phyloP scores from a whole-genome alignment of 2,113 vertebrate species.

The Strix uralensis region DNA sequence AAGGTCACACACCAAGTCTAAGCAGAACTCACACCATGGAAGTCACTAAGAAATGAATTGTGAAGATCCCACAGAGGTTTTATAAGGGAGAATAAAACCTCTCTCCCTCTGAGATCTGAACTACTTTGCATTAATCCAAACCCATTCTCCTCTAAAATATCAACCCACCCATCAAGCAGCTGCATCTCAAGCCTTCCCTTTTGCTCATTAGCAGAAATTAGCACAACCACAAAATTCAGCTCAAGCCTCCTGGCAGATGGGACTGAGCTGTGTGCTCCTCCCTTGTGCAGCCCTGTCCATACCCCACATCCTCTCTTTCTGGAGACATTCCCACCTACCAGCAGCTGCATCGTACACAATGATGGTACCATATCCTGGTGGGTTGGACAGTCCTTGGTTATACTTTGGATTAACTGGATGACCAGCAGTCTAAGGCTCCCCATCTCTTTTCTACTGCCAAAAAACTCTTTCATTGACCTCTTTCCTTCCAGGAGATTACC shows the following conservation, averaged over 20 bases:
- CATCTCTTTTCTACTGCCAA: background rate
- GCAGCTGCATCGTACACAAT: fast-evolving
- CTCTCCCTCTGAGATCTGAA: background rate
- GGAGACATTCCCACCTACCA: background rate
- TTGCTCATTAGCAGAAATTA: background rate
- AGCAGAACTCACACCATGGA: background rate
- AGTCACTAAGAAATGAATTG: background rate
- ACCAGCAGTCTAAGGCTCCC: background rate
- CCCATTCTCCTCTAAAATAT: background rate
- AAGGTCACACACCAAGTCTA: background rate
- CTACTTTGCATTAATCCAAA: background rate
- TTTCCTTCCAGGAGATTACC: background rate
- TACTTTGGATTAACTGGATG: background rate
- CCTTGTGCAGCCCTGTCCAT: background rate
- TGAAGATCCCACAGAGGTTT: background rate
- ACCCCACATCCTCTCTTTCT: background rate
- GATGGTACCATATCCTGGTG: background rate
- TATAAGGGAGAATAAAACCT: background rate
- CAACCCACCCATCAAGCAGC: background rate
- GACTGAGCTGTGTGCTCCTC: background rate
- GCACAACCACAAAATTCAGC: background rate
- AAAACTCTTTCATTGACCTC: background rate
- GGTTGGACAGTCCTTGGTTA: background rate
- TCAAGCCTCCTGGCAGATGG: background rate
- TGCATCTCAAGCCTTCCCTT: background rate